Conservation (phyloP, 2,888 invertebrate genomes). For the Mayetiola destructor region DNA sequence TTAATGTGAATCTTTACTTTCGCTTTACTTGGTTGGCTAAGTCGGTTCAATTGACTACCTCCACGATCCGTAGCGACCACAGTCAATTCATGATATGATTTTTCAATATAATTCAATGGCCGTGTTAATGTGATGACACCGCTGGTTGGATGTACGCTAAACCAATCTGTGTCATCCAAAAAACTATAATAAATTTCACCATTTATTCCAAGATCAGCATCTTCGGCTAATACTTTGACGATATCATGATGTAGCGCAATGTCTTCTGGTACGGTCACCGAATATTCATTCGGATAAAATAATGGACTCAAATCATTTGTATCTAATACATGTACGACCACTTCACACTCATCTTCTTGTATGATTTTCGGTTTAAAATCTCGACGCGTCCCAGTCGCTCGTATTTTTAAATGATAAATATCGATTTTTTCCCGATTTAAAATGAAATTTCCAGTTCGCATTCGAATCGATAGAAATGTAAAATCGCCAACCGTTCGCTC, state of each 20-base stretch:
- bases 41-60: conserved; percentile 33
- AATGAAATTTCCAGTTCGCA: conserved; percentile 75
- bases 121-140: conserved; percentile 75
- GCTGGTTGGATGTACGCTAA: conserved; percentile 84
- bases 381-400: conserved; percentile 48
- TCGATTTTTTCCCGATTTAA: conserved; percentile 87
- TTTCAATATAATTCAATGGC: conserved; percentile 55
- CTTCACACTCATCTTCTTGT: conserved; percentile 54
- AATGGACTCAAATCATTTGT: conserved; percentile 87
- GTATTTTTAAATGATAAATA: conserved; percentile 62
- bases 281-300: conserved; percentile 81
- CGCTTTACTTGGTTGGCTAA: conserved; percentile 54
- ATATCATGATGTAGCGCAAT: conserved; percentile 70
- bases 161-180: conserved; percentile 62
- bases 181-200: conserved; percentile 96
- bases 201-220: conserved; percentile 90
- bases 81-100: conserved; percentile 53
- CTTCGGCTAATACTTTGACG: conserved; percentile 70
- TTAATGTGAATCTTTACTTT: conserved; percentile 60
- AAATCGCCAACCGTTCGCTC: conserved; percentile 83
- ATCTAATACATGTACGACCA: conserved; percentile 61
- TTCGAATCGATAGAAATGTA: conserved; percentile 80
- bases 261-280: conserved; percentile 76
- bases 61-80: conserved; percentile 82
- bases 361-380: conserved; percentile 43